Base-by-base conservation (phyloP, 2,888 invertebrate genomes). In the Scaptomyza flava region DNA sequence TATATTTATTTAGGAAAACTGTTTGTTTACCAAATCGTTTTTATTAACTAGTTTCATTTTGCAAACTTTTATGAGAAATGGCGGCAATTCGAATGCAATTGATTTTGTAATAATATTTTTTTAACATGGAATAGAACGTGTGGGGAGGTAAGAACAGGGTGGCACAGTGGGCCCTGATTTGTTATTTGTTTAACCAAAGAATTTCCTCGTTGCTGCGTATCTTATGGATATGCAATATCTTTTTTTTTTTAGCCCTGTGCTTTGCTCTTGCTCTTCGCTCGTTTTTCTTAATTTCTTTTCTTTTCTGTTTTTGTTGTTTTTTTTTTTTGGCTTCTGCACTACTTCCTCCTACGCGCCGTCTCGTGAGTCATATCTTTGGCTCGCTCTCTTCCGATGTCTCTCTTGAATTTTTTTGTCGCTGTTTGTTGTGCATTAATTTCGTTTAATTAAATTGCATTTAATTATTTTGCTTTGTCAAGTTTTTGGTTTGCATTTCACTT, bases 391-490 rank as follows among this genome's bases (percentile, higher is more conserved):
- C 34, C 12, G 11, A 46, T 23, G 2, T 17, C 41, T 45, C 36
- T n/a, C 6, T 36, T 7, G 2, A 23, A 23, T 20, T 3, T 41
- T 2, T 9, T 3, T 17, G 8, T 59, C 6, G 6, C 27, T 56
- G 34, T 41, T n/a, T 41, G n/a, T 5, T 50, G 34, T 45, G 42
- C 36, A 14, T 58, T 48, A 23, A 36, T 53, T 53, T 57, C 23
- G 30, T 53, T 72, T 66, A 74, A 81, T 74, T 72, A 66, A 72
- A 73, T 79, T 79, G 81, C 70, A 77, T 67, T 77, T 68, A 63
- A 79, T 65, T 66, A 43, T 36, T 14, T 38, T 38, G 8, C 56
- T 58, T 64, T 71, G 45, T 11, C 34, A 38, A 50, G 47, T 58
- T 34, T 63, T 68, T 79, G 66, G 53, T 81, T 72, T 75, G 69